Evolutionary conservation across 1,140 invertebrate genomes (phyloP), one percentile per base, ranked within the genome.

Genomic region (Coenobita brevimanus): DNA sequence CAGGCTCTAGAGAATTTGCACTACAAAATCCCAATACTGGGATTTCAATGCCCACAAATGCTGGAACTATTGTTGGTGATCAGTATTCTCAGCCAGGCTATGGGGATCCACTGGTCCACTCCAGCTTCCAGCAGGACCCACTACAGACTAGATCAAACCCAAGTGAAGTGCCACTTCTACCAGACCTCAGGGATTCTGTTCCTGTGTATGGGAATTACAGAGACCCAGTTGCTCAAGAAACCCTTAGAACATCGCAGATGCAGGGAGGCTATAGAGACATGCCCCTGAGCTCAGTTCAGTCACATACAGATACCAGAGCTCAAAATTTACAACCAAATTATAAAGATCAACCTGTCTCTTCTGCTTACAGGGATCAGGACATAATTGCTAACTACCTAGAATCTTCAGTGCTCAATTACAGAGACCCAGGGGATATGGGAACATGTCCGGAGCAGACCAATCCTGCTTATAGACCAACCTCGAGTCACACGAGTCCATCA

Each of bases 281-380:
- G 78, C 78, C 76, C 13, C 46, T 87, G 46, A 27, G 67, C 30
- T 46, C 79, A 30, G 30, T 80, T 33, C 62, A 87, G n/a, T n/a
- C 76, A 36, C 85, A 85, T 64, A 24, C 38, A 27, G 75, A 17
- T 24, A 38, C 81, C 21, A 82, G 81, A 54, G 41, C 8, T 46
- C 81, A 75, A 46, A 78, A 24, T 60, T n/a, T 50, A 30, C 82
- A 85, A 60, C n/a, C 36, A 10, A 76, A 43, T n/a, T 85, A 75
- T 36, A 87, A 80, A 69, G 85, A 87, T 24, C 85, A 87, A 60
- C 33, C 62, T 71, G 24, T 71, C 4, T 41, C 85, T 27, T 21
- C 76, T 36, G 69, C 62, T 38, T 87, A 87, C 85, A 67, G 78
- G 54, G 85, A 78, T 24, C 64, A 80, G 36, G 67, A 76, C 27